Conservation (phyloP, 53 echinoderm and acorn worm genomes). For the Stichopus horrens region DNA sequence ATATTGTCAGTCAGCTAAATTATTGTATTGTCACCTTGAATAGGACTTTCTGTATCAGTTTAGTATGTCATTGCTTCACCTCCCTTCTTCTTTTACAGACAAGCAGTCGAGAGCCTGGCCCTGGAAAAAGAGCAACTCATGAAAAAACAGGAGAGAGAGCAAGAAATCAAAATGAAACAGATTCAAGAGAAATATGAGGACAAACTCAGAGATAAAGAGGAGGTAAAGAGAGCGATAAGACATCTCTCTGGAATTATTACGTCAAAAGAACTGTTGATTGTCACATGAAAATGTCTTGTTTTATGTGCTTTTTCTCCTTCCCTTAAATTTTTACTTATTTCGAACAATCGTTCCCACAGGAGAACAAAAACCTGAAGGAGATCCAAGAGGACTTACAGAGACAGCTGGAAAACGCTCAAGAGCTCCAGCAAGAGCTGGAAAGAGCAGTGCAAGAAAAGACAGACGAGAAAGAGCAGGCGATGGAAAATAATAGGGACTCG, state of each 20-base stretch:
- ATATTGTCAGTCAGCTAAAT: too few species aligned
- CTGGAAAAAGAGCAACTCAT: conserved; percentile 77
- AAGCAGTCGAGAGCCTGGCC: conserved; percentile 87
- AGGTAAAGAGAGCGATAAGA: conserved; percentile 45
- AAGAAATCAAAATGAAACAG: conserved; percentile 61
- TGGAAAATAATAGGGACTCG: neutral
- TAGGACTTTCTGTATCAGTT: too few species aligned
- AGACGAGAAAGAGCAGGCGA: neutral
- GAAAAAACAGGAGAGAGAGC: conserved; percentile 69
- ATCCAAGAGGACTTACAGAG: conserved; percentile 8
- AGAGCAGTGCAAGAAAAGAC: conserved; percentile 20
- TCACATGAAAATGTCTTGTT: too few species aligned
- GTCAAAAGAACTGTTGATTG: neutral
- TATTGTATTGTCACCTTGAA: too few species aligned
- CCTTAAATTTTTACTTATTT: neutral
- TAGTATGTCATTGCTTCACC: too few species aligned
- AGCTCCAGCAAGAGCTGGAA: conserved; percentile 29
- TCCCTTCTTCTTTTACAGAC: conserved; percentile 38
- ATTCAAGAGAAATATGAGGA: conserved; percentile 67
- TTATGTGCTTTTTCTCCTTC: neutral
- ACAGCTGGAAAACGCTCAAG: conserved; percentile 20
- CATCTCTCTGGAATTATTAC: neutral
- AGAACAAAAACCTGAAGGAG: conserved; percentile 10
- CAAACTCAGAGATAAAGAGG: conserved; percentile 51
- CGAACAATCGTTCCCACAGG: neutral